A percentile compares a stretch with the other conserved stretches of the same genome.
Evolutionary conservation across 2,797 vertebrate genomes (phyloP).

Genomic region (Gymnoscopelus braueri): DNA sequence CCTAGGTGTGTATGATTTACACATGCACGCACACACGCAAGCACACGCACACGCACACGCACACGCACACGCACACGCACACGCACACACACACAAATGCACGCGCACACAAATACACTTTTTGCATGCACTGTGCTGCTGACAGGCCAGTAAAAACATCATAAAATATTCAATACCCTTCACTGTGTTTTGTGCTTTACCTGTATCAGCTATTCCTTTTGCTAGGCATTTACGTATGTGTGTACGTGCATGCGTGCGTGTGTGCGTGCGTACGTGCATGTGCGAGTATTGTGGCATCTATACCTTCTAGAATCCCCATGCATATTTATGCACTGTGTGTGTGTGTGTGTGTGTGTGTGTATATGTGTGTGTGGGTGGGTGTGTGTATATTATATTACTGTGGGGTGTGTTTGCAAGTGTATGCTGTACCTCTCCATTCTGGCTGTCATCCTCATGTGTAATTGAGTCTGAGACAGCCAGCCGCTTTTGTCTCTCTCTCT

Average conservation of each 20-base stretch:
- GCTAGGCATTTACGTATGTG: conserved; percentile 39
- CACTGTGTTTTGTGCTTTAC: conserved; percentile 50
- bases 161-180: conserved; percentile 74
- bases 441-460: conserved; percentile 43
- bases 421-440: conserved; percentile 41
- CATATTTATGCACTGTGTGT: too few species aligned
- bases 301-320: too few species aligned
- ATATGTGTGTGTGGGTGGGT: not conserved
- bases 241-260: not conserved
- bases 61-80: too few species aligned
- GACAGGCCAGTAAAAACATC: conserved; percentile 73
- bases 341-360: too few species aligned
- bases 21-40: too few species aligned
- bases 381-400: not conserved
- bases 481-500: conserved; percentile 39
- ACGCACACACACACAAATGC: not conserved
- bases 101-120: too few species aligned
- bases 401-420: conserved; percentile 17
- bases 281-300: too few species aligned
- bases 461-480: conserved; percentile 53
- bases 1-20: not conserved
- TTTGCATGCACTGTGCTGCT: conserved; percentile 29
- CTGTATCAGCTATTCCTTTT: conserved; percentile 63
- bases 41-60: not conserved
- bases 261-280: too few species aligned